Conservation (phyloP, 2,113 vertebrate genomes). For the Podiceps cristatus region DNA sequence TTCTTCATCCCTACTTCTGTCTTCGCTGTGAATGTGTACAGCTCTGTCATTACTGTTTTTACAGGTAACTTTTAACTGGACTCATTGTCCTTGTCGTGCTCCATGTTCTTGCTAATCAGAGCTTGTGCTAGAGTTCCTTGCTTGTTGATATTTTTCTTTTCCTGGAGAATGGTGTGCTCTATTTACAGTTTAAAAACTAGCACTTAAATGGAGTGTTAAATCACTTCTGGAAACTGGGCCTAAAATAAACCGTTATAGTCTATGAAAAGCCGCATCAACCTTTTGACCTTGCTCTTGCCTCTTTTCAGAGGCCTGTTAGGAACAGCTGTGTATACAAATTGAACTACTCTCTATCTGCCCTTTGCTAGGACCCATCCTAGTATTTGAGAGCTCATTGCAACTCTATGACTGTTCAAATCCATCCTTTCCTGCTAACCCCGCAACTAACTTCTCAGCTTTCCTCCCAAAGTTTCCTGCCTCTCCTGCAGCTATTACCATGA, state of each 20-base stretch:
- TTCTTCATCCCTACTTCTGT: neutral
- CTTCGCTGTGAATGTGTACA: neutral
- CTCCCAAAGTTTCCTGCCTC: neutral
- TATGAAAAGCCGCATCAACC: conserved; percentile 31
- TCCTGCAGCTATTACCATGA: neutral
- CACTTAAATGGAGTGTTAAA: conserved; percentile 59
- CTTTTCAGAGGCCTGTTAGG: neutral
- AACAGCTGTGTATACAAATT: conserved; percentile 64
- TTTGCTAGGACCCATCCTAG: neutral
- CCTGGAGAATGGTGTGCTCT: neutral
- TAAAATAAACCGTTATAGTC: conserved; percentile 47
- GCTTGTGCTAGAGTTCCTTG: neutral
- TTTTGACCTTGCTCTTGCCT: conserved; percentile 50
- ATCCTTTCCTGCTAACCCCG: neutral
- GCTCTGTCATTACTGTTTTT: neutral
- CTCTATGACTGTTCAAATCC: neutral
- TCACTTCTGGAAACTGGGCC: conserved; percentile 46
- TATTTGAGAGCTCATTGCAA: neutral
- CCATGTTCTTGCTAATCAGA: neutral
- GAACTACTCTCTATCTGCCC: neutral
- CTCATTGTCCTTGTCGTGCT: neutral
- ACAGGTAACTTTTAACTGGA: neutral
- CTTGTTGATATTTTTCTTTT: conserved; percentile 27
- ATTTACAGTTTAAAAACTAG: conserved; percentile 47
- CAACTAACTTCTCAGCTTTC: neutral